phyloP scores from a whole-genome alignment of 2,797 vertebrate species.

The Podarcis lilfordi region DNA sequence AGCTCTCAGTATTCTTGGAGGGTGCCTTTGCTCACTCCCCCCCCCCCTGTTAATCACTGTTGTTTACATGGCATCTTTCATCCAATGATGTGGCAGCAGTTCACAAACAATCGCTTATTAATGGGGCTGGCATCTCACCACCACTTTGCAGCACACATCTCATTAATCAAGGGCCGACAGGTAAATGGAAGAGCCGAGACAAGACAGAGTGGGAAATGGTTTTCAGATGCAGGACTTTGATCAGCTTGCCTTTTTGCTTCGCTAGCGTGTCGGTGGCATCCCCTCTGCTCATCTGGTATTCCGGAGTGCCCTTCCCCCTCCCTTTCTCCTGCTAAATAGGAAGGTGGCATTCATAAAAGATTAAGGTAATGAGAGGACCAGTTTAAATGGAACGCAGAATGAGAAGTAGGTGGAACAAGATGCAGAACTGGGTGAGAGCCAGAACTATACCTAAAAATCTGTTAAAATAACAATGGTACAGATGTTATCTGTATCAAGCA shows the following conservation, averaged over 20 bases:
- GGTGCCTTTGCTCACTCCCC: background rate
- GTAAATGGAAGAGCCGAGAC: conserved; percentile 23
- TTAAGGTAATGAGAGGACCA: background rate
- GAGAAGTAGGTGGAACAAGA: background rate
- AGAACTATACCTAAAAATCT: too few species aligned
- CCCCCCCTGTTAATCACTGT: background rate
- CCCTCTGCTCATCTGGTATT: background rate
- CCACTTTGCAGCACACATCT: conserved; percentile 31
- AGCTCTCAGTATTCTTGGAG: background rate
- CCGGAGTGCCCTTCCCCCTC: background rate
- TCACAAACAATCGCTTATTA: conserved; percentile 44
- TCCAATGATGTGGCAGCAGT: conserved; percentile 40
- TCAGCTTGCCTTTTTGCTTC: background rate
- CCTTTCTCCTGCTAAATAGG: background rate
- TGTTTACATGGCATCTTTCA: conserved; percentile 43
- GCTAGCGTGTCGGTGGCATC: background rate
- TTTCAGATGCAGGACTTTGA: conserved; percentile 27
- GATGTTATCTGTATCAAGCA: too few species aligned
- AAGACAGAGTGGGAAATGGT: conserved; percentile 24
- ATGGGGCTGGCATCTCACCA: conserved; percentile 30
- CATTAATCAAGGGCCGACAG: conserved; percentile 40
- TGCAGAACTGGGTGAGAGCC: too few species aligned
- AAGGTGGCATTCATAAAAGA: background rate
- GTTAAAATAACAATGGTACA: too few species aligned
- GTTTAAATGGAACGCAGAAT: background rate